Evolutionary conservation across 2,797 vertebrate genomes (phyloP), one percentile per base, ranked within the genome.

Genomic region (Takifugu rubripes): DNA sequence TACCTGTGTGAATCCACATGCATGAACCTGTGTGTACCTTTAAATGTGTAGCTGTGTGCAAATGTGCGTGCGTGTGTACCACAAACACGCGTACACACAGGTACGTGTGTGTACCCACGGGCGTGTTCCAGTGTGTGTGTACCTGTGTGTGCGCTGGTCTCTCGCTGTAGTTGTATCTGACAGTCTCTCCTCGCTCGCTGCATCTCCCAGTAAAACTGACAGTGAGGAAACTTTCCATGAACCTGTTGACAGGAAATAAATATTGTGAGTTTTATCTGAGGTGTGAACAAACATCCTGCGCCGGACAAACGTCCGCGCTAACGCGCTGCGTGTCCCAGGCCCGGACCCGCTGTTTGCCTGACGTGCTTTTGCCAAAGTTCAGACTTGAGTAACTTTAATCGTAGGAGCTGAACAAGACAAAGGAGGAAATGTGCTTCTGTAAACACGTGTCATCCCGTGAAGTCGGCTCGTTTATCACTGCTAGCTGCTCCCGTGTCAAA

Each of bases 121-220:
- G 49, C 29, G 26, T 36, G 3, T 43, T 15, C 52, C 4, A 5
- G 3, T 47, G 15, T 60, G 55, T 43, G 56, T 51, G 65, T 26
- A 45, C 25, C 33, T 17, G 52, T 46, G 29, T 62, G 43, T 26
- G 50, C 54, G 29, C 33, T 33, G 47, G 31, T 49, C 5, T 65
- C 50, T 0, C 3, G 43, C 75, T 76, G 43, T 31, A 90, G 79
- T 2, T 57, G 63, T 2, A 59, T 68, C 12, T 45, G 21, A 74
- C 88, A 90, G 45, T 84, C 75, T 25, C 8, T 64, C 54, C 55
- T 56, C 12, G 79, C 76, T 49, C 56, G 54, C 71, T 86, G 58
- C 61, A 88, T 73, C 70, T 90, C 88, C 85, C 85, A 88, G 5
- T 70, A 5, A 27, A 90, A 78, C 60, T 83, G 79, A 60, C 88